phyloP scores from a whole-genome alignment of 2,888 invertebrate genomes.

The Palloptera scutellata region DNA sequence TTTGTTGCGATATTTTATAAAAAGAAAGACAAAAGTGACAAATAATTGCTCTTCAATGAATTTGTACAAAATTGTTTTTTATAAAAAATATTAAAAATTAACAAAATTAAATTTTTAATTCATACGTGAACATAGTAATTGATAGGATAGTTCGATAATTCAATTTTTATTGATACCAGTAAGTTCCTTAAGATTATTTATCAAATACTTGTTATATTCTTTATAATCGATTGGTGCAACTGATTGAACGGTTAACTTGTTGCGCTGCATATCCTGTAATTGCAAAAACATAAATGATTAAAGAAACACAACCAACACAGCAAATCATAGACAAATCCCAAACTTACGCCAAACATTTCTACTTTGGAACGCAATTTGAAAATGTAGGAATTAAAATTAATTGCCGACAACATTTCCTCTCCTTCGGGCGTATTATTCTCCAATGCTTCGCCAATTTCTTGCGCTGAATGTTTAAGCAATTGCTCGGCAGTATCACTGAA shows the following conservation, averaged over 20 bases:
- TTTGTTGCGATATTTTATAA: too few species aligned
- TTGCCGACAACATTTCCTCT: slow-evolving; percentile 74
- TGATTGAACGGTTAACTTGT: slow-evolving; percentile 78
- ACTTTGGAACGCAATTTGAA: slow-evolving; percentile 88
- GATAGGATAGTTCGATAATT: background rate
- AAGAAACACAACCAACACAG: background rate
- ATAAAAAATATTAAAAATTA: too few species aligned
- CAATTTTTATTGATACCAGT: slow-evolving; percentile 66
- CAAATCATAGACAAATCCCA: background rate
- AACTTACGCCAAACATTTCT: slow-evolving; percentile 89
- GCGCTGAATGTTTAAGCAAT: slow-evolving; percentile 74
- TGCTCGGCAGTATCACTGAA: slow-evolving; percentile 87
- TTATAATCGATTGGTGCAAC: slow-evolving; percentile 79
- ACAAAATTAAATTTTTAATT: too few species aligned
- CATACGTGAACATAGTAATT: too few species aligned
- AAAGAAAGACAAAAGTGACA: too few species aligned
- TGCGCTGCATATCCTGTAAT: slow-evolving; percentile 64
- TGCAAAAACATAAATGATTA: slow-evolving; percentile 15
- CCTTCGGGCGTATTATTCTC: slow-evolving; percentile 74
- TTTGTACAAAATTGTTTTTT: too few species aligned
- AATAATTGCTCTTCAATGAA: too few species aligned
- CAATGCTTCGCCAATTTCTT: slow-evolving; percentile 81
- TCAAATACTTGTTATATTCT: slow-evolving; percentile 76
- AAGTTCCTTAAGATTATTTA: slow-evolving; percentile 74
- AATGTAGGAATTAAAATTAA: slow-evolving; percentile 80